phyloP scores from a whole-genome alignment of 2,113 vertebrate species.

The Xenopus laevis region DNA sequence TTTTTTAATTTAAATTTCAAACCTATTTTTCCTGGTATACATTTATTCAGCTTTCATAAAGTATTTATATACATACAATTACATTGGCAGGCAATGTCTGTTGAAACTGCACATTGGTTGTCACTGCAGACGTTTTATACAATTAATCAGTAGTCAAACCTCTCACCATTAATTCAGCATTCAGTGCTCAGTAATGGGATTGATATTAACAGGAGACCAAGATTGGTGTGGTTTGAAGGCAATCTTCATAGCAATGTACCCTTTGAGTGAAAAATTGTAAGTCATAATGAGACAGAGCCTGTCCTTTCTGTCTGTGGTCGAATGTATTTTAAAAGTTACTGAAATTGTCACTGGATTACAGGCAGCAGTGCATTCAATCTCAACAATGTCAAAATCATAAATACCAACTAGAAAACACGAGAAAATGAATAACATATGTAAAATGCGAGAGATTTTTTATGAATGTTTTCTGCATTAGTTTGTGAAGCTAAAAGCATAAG shows the following conservation, averaged over 20 bases:
- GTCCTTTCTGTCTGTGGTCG: constrained; percentile 18
- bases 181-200: constrained; percentile 18
- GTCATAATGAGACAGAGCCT: constrained; percentile 22
- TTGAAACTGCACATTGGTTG: constrained; percentile 2
- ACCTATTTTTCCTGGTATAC: not conserved
- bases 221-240: constrained; percentile 22
- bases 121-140: constrained; percentile 14
- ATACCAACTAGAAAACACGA: not conserved
- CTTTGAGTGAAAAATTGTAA: constrained; percentile 22
- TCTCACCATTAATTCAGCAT: constrained; percentile 16
- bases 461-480: not conserved
- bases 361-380: constrained; percentile 7
- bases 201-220: constrained; percentile 31
- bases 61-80: constrained; percentile 14
- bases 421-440: constrained; percentile 18
- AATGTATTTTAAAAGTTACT: constrained; percentile 26
- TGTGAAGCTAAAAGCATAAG: constrained; percentile 6
- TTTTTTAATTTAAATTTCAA: too few relatives aligned
- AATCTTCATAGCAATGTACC: constrained; percentile 32
- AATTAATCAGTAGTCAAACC: constrained; percentile 22
- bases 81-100: constrained; percentile 24
- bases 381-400: constrained; percentile 6
- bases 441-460: not conserved
- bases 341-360: constrained; percentile 32
- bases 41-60: constrained; percentile 8